These are phyloP conservation scores for Nycteola revayana DNA, from an alignment of 2,888 invertebrate species.

Conservation along the genomic window DNA sequence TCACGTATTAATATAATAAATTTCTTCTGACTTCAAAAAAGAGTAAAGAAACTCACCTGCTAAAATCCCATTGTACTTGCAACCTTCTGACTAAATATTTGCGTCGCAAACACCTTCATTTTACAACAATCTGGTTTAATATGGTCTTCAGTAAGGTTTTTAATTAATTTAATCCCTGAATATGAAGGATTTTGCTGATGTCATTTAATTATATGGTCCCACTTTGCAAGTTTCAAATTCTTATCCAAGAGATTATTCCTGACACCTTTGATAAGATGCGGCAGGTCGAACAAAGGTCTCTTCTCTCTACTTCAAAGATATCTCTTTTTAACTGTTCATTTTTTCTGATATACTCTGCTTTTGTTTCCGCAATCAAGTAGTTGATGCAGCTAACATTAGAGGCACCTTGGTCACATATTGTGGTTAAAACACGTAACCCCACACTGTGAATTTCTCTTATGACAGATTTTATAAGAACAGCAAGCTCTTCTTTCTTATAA, in stretches of 20 bases:
- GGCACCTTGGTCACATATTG: conserved; percentile 9
- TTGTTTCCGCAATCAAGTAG: neutral
- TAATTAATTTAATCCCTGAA: neutral
- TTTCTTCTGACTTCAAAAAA: too few relatives aligned
- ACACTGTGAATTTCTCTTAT: conserved; percentile 2
- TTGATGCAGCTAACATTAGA: conserved; percentile 7
- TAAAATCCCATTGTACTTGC: too few relatives aligned
- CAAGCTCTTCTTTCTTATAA: conserved; percentile 1
- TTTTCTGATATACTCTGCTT: neutral
- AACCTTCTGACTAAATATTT: too few relatives aligned
- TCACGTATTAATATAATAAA: too few relatives aligned
- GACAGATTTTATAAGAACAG: neutral
- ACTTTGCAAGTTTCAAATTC: conserved; percentile 3
- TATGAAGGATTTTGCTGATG: neutral
- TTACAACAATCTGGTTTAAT: neutral
- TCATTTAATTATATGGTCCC: conserved; percentile 1
- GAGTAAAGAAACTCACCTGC: too few relatives aligned
- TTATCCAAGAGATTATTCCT: conserved; percentile 6
- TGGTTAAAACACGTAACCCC: conserved; percentile 6
- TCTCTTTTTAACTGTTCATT: neutral
- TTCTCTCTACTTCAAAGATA: conserved; percentile 5
- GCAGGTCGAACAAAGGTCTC: conserved; percentile 5
- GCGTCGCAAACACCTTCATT: neutral
- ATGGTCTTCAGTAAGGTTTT: neutral
- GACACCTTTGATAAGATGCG: conserved; percentile 11